Conservation (phyloP, 2,113 vertebrate genomes). For the Arizona elegans region DNA sequence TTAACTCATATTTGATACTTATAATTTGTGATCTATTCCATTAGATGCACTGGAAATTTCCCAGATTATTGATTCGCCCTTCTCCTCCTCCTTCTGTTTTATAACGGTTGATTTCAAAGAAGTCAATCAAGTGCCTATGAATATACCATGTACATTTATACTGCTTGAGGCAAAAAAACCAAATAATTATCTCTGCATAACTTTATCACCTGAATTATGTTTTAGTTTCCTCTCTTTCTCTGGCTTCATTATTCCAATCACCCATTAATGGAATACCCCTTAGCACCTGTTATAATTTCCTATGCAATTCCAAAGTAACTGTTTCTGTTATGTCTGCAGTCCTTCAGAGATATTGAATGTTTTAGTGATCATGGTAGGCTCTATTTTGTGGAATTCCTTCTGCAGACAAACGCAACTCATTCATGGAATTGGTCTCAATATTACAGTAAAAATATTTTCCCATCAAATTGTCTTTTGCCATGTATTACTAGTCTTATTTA, state of each 20-base stretch:
- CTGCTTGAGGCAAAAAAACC: not conserved
- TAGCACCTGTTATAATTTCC: not conserved
- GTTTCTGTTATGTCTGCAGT: not conserved
- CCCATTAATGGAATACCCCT: not conserved
- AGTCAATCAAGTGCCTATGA: not conserved
- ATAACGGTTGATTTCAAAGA: not conserved
- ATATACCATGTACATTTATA: not conserved
- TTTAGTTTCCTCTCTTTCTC: not conserved
- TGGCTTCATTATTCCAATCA: not conserved
- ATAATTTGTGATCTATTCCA: too few relatives aligned
- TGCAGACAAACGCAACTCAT: not conserved
- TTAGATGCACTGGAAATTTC: not conserved
- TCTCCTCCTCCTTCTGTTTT: not conserved
- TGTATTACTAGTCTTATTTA: not conserved
- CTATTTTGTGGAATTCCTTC: not conserved
- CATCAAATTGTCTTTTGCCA: not conserved
- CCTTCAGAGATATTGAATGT: not conserved
- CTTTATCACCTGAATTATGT: not conserved
- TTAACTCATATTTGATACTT: not conserved
- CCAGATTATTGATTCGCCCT: not conserved
- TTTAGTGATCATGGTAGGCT: not conserved
- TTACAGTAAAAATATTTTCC: not conserved
- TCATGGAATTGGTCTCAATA: not conserved
- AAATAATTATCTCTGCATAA: not conserved
- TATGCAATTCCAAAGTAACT: not conserved